These are phyloP conservation scores for Nesidiocoris tenuis DNA, from an alignment of 2,888 invertebrate species.

Conservation along the genomic window DNA sequence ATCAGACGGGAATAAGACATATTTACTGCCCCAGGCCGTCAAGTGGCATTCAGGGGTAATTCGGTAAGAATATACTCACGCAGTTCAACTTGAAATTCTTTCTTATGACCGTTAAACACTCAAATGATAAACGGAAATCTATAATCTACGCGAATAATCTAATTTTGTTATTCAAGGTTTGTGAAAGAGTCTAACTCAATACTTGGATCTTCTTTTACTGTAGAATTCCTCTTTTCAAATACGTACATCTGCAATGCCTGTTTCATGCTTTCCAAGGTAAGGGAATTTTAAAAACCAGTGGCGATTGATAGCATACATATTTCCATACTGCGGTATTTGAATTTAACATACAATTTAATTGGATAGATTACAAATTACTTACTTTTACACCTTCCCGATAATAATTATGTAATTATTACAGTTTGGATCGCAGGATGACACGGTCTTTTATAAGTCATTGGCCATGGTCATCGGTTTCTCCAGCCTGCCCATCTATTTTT, in stretches of 20 bases:
- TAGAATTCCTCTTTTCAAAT: background rate
- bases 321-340: too few species aligned
- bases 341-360: too few species aligned
- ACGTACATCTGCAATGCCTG: slow-evolving; percentile 6
- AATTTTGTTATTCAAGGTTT: slow-evolving; percentile 8
- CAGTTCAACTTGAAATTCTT: too few species aligned
- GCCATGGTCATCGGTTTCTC: background rate
- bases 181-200: slow-evolving; percentile 3
- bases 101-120: too few species aligned
- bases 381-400: background rate
- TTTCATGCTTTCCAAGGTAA: slow-evolving; percentile 6
- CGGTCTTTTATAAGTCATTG: slow-evolving; percentile 3
- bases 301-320: background rate
- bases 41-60: slow-evolving; percentile 21
- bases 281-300: background rate
- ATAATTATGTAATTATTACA: background rate
- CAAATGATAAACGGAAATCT: too few species aligned
- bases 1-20: background rate
- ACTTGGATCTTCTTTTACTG: background rate
- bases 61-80: background rate
- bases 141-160: too few species aligned
- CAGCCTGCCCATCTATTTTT: slow-evolving; percentile 6
- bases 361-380: too few species aligned
- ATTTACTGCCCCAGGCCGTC: background rate
- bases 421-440: background rate